Evolutionary conservation across 2,113 vertebrate genomes (phyloP).

Genomic region (Amia ocellicauda): DNA sequence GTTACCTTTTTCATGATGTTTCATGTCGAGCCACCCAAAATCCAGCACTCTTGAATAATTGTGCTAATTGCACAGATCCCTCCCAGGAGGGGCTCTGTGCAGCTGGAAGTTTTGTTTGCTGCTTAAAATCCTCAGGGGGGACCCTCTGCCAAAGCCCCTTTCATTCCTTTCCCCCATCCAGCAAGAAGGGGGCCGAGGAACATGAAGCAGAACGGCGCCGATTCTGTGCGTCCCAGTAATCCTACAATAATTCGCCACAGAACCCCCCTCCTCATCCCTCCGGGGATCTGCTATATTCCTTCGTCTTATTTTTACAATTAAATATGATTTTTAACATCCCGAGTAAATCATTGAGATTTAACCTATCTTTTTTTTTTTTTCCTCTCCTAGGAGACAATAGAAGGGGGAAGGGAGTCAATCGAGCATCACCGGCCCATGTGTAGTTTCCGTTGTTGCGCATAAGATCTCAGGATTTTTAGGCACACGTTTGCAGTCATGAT

Average conservation of each 20-base stretch:
- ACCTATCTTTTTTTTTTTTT: too few species aligned
- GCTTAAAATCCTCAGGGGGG: neutral
- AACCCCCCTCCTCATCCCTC: neutral
- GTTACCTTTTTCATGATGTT: too few species aligned
- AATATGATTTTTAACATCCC: slow-evolving; percentile 25
- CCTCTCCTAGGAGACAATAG: too few species aligned
- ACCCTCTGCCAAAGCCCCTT: neutral
- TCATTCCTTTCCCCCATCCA: neutral
- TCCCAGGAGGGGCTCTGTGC: neutral
- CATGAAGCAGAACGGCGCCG: slow-evolving; percentile 10
- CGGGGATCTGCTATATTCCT: neutral
- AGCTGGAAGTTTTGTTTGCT: slow-evolving; percentile 6
- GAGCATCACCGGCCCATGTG: too few species aligned
- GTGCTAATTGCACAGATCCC: too few species aligned
- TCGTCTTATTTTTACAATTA: slow-evolving; percentile 5
- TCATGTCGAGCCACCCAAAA: too few species aligned
- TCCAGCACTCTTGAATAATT: too few species aligned
- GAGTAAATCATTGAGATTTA: slow-evolving; percentile 21
- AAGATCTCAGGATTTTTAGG: too few species aligned
- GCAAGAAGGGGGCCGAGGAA: neutral
- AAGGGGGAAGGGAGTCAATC: too few species aligned
- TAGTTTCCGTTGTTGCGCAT: too few species aligned
- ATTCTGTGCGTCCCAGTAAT: too few species aligned
- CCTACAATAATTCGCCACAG: slow-evolving; percentile 1
- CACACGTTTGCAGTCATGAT: too few species aligned